Evolutionary conservation across 2,797 vertebrate genomes (phyloP).

Genomic region (Ceyx erithaca): DNA sequence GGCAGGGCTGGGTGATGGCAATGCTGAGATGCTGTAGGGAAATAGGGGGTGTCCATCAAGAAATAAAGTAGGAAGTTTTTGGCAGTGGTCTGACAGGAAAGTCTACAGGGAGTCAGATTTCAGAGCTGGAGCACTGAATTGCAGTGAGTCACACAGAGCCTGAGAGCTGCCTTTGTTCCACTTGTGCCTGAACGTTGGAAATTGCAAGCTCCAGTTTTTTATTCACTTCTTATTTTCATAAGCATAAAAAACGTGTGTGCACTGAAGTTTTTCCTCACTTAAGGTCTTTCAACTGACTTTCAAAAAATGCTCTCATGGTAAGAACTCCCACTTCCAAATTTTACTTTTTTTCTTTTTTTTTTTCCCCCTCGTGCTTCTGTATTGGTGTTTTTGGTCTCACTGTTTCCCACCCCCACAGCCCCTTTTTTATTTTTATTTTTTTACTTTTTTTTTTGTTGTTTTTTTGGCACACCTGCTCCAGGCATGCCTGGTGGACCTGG

Average conservation of each 20-base stretch:
- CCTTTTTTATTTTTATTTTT: background rate
- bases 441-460: background rate
- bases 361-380: background rate
- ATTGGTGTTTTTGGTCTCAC: background rate
- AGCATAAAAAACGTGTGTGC: constrained; percentile 26
- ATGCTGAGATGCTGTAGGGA: background rate
- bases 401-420: background rate
- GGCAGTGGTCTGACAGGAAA: constrained; percentile 76
- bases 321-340: constrained; percentile 16
- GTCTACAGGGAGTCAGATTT: constrained; percentile 84
- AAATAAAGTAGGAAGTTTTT: constrained; percentile 66
- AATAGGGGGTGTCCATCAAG: background rate
- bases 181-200: constrained; percentile 72
- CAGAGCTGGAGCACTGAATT: constrained; percentile 80
- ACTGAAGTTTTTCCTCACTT: background rate
- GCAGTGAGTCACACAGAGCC: constrained; percentile 79
- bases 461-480: constrained; percentile 45
- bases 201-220: constrained; percentile 51
- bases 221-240: constrained; percentile 30
- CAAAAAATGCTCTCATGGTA: constrained; percentile 70
- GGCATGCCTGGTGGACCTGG: constrained; percentile 50
- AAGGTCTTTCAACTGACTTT: constrained; percentile 28
- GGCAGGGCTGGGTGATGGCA: background rate
- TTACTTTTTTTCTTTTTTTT: background rate
- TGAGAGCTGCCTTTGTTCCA: constrained; percentile 92